Evolutionary conservation across 2,888 invertebrate species (phyloP).

Genomic region (Cecidostiba fungosa): DNA sequence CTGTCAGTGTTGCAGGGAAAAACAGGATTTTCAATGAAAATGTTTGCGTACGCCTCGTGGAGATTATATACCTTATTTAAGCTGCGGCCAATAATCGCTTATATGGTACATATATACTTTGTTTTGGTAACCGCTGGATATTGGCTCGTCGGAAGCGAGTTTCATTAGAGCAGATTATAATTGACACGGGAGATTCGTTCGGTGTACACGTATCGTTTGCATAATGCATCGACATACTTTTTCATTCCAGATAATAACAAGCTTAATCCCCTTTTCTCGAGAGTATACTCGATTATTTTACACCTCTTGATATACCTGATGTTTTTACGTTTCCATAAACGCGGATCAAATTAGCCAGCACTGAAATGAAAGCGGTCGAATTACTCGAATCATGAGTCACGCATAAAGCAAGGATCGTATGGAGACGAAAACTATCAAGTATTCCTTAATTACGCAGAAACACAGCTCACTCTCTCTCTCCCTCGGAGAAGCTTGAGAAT

Average conservation of each 20-base stretch:
- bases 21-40: neutral
- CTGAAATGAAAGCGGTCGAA: neutral
- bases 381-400: neutral
- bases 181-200: too few species aligned
- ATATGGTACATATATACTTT: neutral
- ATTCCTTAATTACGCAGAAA: constrained; percentile 33
- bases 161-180: too few species aligned
- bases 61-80: neutral
- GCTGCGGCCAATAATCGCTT: neutral
- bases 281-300: neutral
- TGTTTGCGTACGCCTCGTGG: neutral
- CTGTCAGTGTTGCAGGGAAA: neutral
- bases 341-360: neutral
- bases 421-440: neutral
- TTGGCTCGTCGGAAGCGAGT: neutral
- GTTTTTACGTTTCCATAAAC: neutral
- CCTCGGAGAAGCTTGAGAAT: neutral
- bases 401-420: neutral
- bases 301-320: neutral
- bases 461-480: neutral
- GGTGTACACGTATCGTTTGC: too few species aligned
- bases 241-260: too few species aligned
- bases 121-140: neutral
- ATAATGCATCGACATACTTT: too few species aligned
- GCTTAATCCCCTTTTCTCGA: too few species aligned